A percentile compares a stretch with the other conserved stretches of the same genome.
Evolutionary conservation across 2,797 vertebrate species (phyloP).

Genomic region (Apodemus agrarius): DNA sequence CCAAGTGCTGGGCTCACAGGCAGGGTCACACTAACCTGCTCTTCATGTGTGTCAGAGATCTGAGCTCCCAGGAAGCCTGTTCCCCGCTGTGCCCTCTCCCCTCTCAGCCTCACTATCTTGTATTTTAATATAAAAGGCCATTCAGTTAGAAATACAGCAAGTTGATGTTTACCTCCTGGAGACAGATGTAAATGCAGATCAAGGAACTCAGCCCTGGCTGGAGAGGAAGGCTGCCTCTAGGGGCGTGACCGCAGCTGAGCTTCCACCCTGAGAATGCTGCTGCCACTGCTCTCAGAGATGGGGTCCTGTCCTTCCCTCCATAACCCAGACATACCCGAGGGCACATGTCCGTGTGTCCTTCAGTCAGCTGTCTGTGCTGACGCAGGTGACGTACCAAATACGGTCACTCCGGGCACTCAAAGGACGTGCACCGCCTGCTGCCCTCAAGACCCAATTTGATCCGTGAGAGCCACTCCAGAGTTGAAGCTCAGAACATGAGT

Average conservation of each 20-base stretch:
- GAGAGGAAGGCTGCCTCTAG: neutral
- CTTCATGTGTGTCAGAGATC: neutral
- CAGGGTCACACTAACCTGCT: neutral
- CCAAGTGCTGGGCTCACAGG: neutral
- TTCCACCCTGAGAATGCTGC: neutral
- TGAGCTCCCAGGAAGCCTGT: neutral
- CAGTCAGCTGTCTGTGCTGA: neutral
- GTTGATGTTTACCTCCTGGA: neutral
- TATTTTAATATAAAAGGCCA: neutral
- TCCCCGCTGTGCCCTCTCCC: neutral
- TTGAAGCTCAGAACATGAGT: neutral
- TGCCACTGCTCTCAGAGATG: neutral
- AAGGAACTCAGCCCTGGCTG: neutral
- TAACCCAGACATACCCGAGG: neutral
- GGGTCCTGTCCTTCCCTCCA: neutral
- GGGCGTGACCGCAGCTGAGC: neutral
- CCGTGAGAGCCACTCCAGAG: neutral
- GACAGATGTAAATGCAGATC: neutral
- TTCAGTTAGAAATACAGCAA: neutral
- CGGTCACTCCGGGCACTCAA: accelerated
- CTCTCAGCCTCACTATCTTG: neutral
- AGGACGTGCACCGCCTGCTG: neutral
- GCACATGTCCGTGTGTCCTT: neutral
- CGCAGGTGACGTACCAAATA: accelerated
- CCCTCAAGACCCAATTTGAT: accelerated